These are phyloP conservation scores for Gopherus evgoodei DNA, from an alignment of 2,113 vertebrate genomes.

Conservation along the genomic window DNA sequence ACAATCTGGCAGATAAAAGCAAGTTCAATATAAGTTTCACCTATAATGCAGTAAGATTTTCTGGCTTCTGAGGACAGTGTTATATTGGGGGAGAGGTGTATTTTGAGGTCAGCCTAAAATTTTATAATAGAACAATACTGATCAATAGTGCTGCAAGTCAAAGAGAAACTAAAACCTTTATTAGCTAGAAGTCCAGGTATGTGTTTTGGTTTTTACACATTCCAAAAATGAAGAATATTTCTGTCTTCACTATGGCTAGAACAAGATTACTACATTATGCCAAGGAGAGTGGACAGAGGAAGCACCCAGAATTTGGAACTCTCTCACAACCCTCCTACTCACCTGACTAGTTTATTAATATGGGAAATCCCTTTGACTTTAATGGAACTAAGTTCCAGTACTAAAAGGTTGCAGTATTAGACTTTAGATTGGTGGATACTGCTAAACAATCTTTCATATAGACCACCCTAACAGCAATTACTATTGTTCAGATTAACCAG, in stretches of 20 bases:
- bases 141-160: not conserved
- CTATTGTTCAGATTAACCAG: not conserved
- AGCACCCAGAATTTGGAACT: not conserved
- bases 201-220: not conserved
- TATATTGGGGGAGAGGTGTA: not conserved
- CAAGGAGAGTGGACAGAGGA: not conserved
- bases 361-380: not conserved
- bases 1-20: too few relatives aligned
- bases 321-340: not conserved
- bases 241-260: not conserved
- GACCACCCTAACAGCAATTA: not conserved
- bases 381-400: not conserved
- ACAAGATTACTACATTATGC: not conserved
- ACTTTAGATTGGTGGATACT: not conserved
- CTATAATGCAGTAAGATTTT: too few relatives aligned
- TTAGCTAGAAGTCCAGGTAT: not conserved
- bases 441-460: not conserved
- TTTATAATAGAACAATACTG: not conserved
- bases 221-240: not conserved
- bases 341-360: not conserved
- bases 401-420: not conserved
- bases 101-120: not conserved
- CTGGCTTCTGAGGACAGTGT: too few relatives aligned
- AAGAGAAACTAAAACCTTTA: not conserved
- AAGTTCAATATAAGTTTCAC: too few relatives aligned